phyloP scores from a whole-genome alignment of 2,888 invertebrate species.

The Polyommatus iphigenia region DNA sequence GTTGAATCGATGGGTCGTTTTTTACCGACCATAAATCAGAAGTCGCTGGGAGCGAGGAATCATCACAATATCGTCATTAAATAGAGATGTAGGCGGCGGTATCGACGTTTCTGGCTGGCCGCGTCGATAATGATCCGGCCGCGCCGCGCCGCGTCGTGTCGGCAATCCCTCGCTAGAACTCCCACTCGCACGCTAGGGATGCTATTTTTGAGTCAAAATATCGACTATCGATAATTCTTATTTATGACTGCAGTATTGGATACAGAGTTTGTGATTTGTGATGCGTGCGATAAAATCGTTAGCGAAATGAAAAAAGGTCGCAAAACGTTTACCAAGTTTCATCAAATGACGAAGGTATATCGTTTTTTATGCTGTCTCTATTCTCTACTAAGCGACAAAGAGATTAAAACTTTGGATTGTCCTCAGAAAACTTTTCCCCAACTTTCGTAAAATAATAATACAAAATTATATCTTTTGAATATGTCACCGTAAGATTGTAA shows the following conservation, averaged over 20 bases:
- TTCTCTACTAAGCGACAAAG: too few relatives aligned
- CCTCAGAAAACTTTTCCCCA: too few relatives aligned
- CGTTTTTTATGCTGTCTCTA: too few relatives aligned
- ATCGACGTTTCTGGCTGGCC: conserved; percentile 46
- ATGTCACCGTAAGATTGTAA: too few relatives aligned
- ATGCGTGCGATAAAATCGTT: too few relatives aligned
- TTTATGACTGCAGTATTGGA: neutral
- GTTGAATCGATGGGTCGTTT: conserved; percentile 5
- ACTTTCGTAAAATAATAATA: too few relatives aligned
- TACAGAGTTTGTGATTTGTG: neutral
- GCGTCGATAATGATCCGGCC: conserved; percentile 45
- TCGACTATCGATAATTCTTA: conserved; percentile 35
- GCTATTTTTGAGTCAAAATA: neutral
- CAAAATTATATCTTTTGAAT: too few relatives aligned
- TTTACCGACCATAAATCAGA: conserved; percentile 13
- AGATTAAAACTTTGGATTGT: too few relatives aligned
- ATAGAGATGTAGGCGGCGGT: conserved; percentile 43
- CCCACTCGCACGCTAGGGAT: conserved; percentile 41
- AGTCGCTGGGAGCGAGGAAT: conserved; percentile 34
- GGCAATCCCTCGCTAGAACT: conserved; percentile 42
- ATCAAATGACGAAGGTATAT: too few relatives aligned
- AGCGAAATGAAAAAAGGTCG: too few relatives aligned
- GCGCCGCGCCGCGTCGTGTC: conserved; percentile 43
- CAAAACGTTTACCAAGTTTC: too few relatives aligned
- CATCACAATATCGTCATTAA: conserved; percentile 43